phyloP scores from a whole-genome alignment of 2,113 vertebrate genomes.

The Takifugu flavidus region DNA sequence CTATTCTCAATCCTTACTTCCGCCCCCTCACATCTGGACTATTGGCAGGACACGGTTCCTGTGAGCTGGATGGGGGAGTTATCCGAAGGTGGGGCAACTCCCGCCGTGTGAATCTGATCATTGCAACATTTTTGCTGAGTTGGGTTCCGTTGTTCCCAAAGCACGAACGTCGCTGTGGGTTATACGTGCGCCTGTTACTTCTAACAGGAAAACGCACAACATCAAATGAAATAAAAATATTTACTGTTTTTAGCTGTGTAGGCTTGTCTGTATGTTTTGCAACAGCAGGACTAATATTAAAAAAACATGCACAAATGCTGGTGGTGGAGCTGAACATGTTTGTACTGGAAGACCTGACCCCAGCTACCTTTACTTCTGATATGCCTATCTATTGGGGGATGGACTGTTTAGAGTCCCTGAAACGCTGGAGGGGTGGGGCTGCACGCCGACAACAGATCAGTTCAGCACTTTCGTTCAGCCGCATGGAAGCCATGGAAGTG shows the following conservation, averaged over 20 bases:
- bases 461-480: too few species aligned
- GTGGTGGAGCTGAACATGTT: neutral
- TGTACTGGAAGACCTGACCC: too few species aligned
- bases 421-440: too few species aligned
- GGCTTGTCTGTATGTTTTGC: neutral
- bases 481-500: too few species aligned
- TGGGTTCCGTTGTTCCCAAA: conserved; percentile 6
- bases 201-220: too few species aligned
- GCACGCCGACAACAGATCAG: too few species aligned
- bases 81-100: conserved; percentile 51
- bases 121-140: conserved; percentile 8
- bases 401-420: too few species aligned
- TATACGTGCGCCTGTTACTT: neutral
- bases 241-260: too few species aligned
- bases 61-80: conserved; percentile 43
- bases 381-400: too few species aligned
- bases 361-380: too few species aligned
- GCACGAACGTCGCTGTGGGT: neutral
- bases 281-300: neutral
- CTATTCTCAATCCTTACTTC: conserved; percentile 32
- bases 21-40: conserved; percentile 73
- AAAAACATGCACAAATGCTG: neutral
- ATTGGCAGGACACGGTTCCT: conserved; percentile 59
- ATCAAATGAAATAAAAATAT: too few species aligned
- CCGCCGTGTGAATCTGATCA: conserved; percentile 33